Conservation (phyloP, 2,888 invertebrate genomes). For the Pristionchus exspectatus region DNA sequence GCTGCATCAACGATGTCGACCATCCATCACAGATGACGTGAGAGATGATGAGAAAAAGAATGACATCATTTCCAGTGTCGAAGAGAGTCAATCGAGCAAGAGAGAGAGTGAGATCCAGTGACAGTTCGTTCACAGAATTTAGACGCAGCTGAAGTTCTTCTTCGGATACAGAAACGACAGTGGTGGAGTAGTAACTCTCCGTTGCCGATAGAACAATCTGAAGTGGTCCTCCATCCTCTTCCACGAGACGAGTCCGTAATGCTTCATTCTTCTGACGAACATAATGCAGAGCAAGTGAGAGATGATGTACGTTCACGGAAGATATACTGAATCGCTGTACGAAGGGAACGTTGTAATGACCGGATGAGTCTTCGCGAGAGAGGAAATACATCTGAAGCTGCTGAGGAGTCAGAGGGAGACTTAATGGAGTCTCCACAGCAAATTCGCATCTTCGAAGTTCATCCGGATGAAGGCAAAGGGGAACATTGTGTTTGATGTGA, state of each 20-base stretch:
- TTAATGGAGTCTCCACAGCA: not conserved
- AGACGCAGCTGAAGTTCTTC: not conserved
- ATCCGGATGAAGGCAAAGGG: not conserved
- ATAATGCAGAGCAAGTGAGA: constrained; percentile 3
- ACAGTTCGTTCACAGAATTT: not conserved
- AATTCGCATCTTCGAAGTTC: not conserved
- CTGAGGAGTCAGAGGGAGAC: constrained; percentile 3
- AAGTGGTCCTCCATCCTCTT: not conserved
- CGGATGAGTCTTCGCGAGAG: not conserved
- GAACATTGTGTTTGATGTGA: constrained; percentile 17
- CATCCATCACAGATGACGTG: constrained; percentile 67
- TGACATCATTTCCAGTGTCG: constrained; percentile 19
- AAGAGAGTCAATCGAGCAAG: not conserved
- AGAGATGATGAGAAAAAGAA: constrained; percentile 63
- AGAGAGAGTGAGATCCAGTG: not conserved
- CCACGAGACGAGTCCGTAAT: not conserved
- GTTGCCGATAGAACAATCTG: constrained; percentile 21
- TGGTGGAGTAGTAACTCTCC: not conserved
- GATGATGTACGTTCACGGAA: not conserved
- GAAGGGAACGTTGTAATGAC: constrained; percentile 47
- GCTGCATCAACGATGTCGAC: constrained; percentile 56
- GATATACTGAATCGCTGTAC: not conserved
- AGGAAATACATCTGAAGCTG: constrained; percentile 44
- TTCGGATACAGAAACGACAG: too few species aligned
- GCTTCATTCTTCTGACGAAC: constrained; percentile 16